Conservation (phyloP, 2,888 invertebrate genomes). For the Sinhomidia bicolor region DNA sequence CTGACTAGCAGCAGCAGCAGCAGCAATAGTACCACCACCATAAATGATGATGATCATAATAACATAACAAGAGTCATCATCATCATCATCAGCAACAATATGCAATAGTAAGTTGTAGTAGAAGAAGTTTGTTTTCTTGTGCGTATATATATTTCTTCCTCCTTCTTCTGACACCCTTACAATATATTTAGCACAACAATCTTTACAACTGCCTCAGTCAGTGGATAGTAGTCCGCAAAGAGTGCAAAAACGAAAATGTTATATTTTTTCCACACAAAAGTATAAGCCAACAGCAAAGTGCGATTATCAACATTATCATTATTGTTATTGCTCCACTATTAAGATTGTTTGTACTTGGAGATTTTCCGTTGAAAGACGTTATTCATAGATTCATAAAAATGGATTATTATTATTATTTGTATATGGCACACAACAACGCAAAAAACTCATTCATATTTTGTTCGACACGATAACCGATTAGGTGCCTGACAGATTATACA, state of each 20-base stretch:
- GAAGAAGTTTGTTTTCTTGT: no score
- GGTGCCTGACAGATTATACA: no score
- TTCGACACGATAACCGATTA: conserved; percentile 17
- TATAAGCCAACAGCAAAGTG: neutral
- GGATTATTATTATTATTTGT: no score
- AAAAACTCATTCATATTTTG: conserved; percentile 2
- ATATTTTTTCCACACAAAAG: neutral
- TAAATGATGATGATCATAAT: neutral
- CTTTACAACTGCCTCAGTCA: conserved; percentile 4
- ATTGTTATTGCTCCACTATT: conserved; percentile 10
- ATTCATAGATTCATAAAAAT: conserved; percentile 2
- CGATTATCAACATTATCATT: neutral
- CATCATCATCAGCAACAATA: no score
- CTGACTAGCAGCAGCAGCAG: neutral
- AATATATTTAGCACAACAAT: neutral
- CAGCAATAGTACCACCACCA: neutral
- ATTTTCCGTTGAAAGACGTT: conserved; percentile 54
- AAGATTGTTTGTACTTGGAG: conserved; percentile 47
- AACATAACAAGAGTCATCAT: no score
- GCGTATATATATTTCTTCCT: neutral
- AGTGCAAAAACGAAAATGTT: conserved; percentile 29
- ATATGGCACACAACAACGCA: neutral
- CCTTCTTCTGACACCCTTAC: conserved; percentile 26
- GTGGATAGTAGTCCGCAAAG: conserved; percentile 13
- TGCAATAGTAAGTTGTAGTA: no score